Evolutionary conservation across 2,113 vertebrate genomes (phyloP).

Genomic region (Dromiciops gliroides): DNA sequence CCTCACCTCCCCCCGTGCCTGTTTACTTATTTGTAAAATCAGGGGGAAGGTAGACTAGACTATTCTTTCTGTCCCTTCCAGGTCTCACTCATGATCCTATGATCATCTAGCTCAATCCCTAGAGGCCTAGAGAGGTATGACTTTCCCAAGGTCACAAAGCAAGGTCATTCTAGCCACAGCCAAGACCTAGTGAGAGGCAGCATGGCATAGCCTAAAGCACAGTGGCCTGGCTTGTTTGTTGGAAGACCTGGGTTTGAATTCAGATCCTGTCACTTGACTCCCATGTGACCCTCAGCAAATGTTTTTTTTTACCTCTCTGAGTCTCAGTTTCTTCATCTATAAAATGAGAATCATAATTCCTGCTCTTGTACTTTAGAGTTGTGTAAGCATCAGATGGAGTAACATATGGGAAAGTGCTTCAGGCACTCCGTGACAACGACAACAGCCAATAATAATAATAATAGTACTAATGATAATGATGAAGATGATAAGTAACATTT

Average conservation of each 20-base stretch:
- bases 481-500: no score
- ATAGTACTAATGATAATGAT: no score
- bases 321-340: not conserved
- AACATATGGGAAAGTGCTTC: not conserved
- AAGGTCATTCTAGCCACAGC: not conserved
- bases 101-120: not conserved
- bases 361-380: not conserved
- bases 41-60: not conserved
- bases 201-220: not conserved
- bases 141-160: not conserved
- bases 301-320: no score
- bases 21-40: not conserved
- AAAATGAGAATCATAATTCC: not conserved
- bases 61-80: not conserved
- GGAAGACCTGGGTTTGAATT: not conserved
- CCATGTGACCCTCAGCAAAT: not conserved
- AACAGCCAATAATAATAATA: not conserved
- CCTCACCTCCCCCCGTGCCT: not conserved
- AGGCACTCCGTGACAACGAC: not conserved
- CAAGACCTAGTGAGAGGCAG: not conserved
- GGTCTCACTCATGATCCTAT: not conserved
- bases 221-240: not conserved
- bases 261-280: not conserved
- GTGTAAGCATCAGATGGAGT: not conserved
- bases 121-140: not conserved